These are phyloP conservation scores for Monopterus albus DNA, from an alignment of 2,113 vertebrate species.

Conservation along the genomic window DNA sequence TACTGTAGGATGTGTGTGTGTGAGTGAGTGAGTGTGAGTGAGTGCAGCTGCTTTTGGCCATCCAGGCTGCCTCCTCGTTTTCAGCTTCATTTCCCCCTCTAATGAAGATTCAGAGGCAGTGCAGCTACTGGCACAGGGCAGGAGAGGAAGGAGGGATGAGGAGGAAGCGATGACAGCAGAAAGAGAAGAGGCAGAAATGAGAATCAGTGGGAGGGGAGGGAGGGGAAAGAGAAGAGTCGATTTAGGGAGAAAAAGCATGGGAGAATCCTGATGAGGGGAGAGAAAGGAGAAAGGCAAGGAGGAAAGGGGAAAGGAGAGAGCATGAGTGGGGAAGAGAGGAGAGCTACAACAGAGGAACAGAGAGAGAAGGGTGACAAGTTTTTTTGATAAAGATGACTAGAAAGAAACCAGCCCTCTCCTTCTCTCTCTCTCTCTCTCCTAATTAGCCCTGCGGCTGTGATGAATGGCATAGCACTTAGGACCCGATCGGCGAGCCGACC, in stretches of 20 bases:
- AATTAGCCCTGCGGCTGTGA: slow-evolving; percentile 76
- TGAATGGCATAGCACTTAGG: slow-evolving; percentile 74
- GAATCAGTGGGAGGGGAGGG: slow-evolving; percentile 20
- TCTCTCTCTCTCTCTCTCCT: slow-evolving; percentile 52
- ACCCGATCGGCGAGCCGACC: slow-evolving; percentile 73
- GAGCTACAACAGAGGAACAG: neutral
- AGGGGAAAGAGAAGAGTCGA: neutral
- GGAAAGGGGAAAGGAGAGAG: neutral
- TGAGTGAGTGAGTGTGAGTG: slow-evolving; percentile 57
- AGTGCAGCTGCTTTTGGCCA: slow-evolving; percentile 82
- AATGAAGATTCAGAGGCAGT: slow-evolving; percentile 86
- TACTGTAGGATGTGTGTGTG: slow-evolving; percentile 48
- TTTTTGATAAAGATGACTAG: slow-evolving; percentile 39
- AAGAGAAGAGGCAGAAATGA: slow-evolving; percentile 33
- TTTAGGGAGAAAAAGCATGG: slow-evolving; percentile 11
- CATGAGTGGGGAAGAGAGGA: neutral
- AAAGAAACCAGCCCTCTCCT: slow-evolving; percentile 39
- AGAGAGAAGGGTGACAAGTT: slow-evolving; percentile 36
- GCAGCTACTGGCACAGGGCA: slow-evolving; percentile 63
- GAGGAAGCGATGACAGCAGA: slow-evolving; percentile 28
- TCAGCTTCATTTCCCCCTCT: slow-evolving; percentile 85
- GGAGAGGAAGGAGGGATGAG: neutral
- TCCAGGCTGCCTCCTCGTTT: slow-evolving; percentile 83
- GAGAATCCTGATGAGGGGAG: slow-evolving; percentile 8
- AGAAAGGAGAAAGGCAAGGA: neutral